Evolutionary conservation across 2,113 vertebrate species (phyloP), one percentile per base, ranked within the genome.

Genomic region (Acrocephalus arundinaceus): DNA sequence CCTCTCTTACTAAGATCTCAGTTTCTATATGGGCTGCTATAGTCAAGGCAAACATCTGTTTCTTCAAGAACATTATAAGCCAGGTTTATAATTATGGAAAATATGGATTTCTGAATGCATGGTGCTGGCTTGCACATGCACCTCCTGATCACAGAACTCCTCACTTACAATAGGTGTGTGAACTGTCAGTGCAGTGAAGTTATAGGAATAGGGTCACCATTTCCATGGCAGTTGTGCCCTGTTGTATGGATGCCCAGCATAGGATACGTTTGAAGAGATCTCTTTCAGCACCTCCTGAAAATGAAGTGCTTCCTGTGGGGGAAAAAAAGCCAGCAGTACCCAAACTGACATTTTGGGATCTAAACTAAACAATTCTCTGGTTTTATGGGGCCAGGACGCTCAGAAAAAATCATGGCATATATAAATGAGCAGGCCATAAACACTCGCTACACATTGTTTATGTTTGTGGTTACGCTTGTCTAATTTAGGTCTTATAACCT

Each of bases 81-180:
- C 43, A 83, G 20, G 17, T 70, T 88, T 51, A 35, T 62, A 6
- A 39, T 76, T 80, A 61, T 54, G 46, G 54, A n/a, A 51, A 70
- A 37, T 49, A 17, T 52, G 41, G 18, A 46, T 88, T 95, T 73
- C n/a, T 86, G 51, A 41, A 28, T n/a, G 31, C 0, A 0, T 54
- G 43, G 25, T 61, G 33, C 58, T 91, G 75, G 15, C 7, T 27
- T 61, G 17, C 31, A 66, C 0, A 0, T n/a, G 37, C 11, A 52
- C 9, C 3, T 87, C 39, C 16, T 0, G 0, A 10, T 27, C 0
- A 0, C 67, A 83, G 67, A 88, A 65, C 28, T 80, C 27, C 62
- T 63, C 41, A 7, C 14, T 52, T 48, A 22, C 0, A 0, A 14
- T 10, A 30, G 33, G n/a, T 51, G 28, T 76, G 89, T 76, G 41